phyloP scores from a whole-genome alignment of 2,797 vertebrate genomes.

The Enteromius paludinosus region DNA sequence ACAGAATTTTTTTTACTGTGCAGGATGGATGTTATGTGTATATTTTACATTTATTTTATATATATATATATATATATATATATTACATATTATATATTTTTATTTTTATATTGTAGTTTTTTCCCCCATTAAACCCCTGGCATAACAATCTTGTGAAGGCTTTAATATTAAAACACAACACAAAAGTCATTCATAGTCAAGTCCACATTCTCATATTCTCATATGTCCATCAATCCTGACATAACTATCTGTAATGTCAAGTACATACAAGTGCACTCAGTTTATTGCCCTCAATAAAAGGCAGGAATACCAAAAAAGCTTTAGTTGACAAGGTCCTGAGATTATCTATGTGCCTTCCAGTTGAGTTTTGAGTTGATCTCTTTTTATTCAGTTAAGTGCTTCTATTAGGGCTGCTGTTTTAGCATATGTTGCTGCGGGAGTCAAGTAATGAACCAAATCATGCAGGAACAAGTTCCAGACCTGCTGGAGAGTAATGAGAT shows the following conservation, averaged over 20 bases:
- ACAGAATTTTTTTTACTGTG: no score
- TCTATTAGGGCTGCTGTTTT: conserved; percentile 15
- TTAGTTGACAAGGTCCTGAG: not conserved
- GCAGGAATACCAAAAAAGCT: not conserved
- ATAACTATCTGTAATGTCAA: not conserved
- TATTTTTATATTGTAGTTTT: no score
- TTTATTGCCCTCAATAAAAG: not conserved
- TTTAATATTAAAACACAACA: not conserved
- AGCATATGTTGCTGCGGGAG: conserved; percentile 34
- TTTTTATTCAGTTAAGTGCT: conserved; percentile 19
- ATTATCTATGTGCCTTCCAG: not conserved
- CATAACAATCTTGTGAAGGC: not conserved
- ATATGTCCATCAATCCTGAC: not conserved
- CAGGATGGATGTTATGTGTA: not conserved
- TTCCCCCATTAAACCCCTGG: not conserved
- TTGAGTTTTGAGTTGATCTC: not conserved
- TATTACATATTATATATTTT: not conserved
- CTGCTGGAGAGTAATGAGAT: conserved; percentile 33
- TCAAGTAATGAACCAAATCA: conserved; percentile 13
- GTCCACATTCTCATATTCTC: not conserved
- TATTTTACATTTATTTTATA: not conserved
- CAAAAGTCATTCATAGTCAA: not conserved
- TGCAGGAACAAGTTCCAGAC: conserved; percentile 34
- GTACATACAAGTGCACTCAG: not conserved
- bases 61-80: no score